Percentiles rank a stretch among this genome's conserved stretches.
phyloP scores from a whole-genome alignment of 2,113 vertebrate species.

The Aptenodytes patagonicus region DNA sequence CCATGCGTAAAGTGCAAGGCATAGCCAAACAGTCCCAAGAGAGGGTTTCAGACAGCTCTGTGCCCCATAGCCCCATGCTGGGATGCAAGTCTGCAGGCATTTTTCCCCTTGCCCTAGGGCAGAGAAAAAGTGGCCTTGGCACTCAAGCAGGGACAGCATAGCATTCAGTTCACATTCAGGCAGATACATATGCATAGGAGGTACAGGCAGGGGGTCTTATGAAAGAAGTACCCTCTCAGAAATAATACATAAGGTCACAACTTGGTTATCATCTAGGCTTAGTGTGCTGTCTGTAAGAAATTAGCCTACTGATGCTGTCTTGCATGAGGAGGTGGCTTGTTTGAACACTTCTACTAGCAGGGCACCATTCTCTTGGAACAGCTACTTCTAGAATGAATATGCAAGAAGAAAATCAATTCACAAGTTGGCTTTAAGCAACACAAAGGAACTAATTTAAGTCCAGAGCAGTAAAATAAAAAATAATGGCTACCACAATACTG shows the following conservation, averaged over 20 bases:
- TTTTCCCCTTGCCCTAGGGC: neutral
- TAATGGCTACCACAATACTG: neutral
- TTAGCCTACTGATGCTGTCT: neutral
- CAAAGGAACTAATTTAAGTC: neutral
- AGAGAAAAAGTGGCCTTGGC: neutral
- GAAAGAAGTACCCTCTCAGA: neutral
- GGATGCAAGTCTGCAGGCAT: neutral
- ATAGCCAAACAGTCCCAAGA: neutral
- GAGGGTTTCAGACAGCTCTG: neutral
- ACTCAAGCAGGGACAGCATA: neutral
- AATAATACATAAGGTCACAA: neutral
- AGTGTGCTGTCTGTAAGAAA: neutral
- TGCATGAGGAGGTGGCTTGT: neutral
- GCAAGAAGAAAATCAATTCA: neutral
- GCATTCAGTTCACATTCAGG: neutral
- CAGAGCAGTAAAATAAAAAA: neutral
- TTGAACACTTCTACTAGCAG: neutral
- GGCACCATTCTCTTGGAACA: neutral
- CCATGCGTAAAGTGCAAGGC: neutral
- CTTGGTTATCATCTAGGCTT: neutral
- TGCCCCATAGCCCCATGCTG: neutral
- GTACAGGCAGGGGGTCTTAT: neutral
- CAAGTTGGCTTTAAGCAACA: neutral
- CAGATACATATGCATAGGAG: neutral
- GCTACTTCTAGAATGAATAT: neutral